Evolutionary conservation across 2,797 vertebrate species (phyloP).

Genomic region (Bucorvus abyssinicus): DNA sequence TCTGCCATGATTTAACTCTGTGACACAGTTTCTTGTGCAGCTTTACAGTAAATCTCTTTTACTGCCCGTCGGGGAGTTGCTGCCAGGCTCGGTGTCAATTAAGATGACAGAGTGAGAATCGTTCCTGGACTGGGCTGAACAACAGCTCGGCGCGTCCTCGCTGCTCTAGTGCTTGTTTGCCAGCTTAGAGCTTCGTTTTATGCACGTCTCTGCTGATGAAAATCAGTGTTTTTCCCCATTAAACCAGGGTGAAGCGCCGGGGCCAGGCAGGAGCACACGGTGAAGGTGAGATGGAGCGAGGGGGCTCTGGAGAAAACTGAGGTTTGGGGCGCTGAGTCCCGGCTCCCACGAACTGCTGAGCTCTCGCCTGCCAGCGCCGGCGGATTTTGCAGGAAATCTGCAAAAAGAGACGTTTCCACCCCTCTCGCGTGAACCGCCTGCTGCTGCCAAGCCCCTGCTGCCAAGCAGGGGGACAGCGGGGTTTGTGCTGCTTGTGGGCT

Average conservation of each 20-base stretch:
- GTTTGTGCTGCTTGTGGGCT: not conserved
- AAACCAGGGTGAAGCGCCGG: not conserved
- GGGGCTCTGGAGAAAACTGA: not conserved
- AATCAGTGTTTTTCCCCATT: not conserved
- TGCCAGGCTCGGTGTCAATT: not conserved
- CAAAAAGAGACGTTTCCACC: not conserved
- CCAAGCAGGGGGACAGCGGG: accelerated
- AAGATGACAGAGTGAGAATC: not conserved
- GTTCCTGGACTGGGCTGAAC: not conserved
- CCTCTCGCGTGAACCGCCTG: not conserved
- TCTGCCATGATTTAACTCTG: conserved; percentile 28
- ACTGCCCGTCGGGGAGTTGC: not conserved
- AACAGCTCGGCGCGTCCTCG: not conserved
- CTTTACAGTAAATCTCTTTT: conserved; percentile 10
- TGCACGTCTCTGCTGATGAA: not conserved
- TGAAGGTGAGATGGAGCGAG: not conserved
- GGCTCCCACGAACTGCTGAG: not conserved
- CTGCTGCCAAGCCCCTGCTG: not conserved
- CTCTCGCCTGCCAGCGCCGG: accelerated
- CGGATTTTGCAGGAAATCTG: not conserved
- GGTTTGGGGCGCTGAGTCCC: not conserved
- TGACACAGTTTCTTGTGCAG: not conserved
- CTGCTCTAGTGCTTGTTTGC: not conserved
- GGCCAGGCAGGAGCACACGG: accelerated
- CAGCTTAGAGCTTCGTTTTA: not conserved